Percentiles rank a stretch among this genome's conserved stretches.
Evolutionary conservation across 1,140 invertebrate species (phyloP).

Genomic region (Drosophila neocordata): DNA sequence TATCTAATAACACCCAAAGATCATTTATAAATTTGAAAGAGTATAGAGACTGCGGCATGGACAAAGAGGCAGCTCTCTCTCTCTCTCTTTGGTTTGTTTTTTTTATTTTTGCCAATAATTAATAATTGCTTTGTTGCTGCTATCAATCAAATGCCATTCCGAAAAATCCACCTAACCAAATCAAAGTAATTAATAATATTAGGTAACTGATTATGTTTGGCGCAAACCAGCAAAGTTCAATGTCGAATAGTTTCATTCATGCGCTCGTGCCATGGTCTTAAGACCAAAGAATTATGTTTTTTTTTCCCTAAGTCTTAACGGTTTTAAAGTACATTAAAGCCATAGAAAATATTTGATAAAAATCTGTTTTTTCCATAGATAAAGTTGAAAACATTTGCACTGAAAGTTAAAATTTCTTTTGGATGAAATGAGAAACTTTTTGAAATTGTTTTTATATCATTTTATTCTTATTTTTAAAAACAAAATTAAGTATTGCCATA

Average conservation of each 20-base stretch:
- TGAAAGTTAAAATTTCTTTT: no score
- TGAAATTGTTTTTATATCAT: not conserved
- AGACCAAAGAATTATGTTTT: constrained; percentile 5
- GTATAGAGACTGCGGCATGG: no score
- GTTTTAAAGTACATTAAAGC: not conserved
- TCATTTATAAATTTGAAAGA: no score
- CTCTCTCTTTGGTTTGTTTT: constrained; percentile 6
- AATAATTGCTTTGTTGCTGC: constrained; percentile 20
- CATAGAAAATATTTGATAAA: not conserved
- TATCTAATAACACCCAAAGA: no score
- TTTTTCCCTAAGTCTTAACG: not conserved
- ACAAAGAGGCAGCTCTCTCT: no score
- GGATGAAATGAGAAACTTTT: no score
- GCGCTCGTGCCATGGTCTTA: not conserved
- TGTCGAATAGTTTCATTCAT: constrained; percentile 46
- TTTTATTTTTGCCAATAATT: constrained; percentile 37
- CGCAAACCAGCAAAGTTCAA: constrained; percentile 38
- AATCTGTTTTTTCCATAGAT: no score
- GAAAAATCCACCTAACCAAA: constrained; percentile 13
- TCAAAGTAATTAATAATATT: constrained; percentile 46
- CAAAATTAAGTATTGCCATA: not conserved
- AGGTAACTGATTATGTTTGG: constrained; percentile 43
- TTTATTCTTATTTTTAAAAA: constrained; percentile 4
- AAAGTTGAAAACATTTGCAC: no score
- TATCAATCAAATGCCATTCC: constrained; percentile 15